Evolutionary conservation across 1,140 invertebrate genomes (phyloP).

Genomic region (Streblospio benedicti): DNA sequence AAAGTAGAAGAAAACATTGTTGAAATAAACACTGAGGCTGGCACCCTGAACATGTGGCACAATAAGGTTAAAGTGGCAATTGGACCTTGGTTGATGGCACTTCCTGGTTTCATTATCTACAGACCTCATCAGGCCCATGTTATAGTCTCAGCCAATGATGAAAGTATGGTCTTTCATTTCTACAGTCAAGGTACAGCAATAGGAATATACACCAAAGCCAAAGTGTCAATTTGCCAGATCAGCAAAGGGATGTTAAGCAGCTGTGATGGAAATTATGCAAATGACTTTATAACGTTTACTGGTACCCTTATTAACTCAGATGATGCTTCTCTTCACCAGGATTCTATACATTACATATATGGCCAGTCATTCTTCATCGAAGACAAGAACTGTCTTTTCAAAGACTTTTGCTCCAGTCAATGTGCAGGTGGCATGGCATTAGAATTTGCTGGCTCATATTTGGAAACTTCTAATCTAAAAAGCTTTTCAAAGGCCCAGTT

Average conservation of each 20-base stretch:
- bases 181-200: no score
- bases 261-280: slow-evolving; percentile 13
- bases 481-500: slow-evolving; percentile 21
- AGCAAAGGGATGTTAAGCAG: slow-evolving; percentile 19
- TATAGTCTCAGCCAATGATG: no score
- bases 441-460: slow-evolving; percentile 14
- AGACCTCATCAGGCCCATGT: no score
- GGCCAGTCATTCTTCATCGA: slow-evolving; percentile 23
- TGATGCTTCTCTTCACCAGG: slow-evolving; percentile 19
- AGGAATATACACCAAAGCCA: no score
- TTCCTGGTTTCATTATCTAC: no score
- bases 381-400: slow-evolving; percentile 12
- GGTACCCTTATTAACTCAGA: neutral
- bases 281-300: slow-evolving; percentile 23
- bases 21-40: slow-evolving; percentile 17
- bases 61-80: no score
- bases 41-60: no score
- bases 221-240: slow-evolving; percentile 18
- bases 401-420: slow-evolving; percentile 3
- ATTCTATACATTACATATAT: slow-evolving; percentile 20
- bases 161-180: no score
- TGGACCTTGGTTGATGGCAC: no score
- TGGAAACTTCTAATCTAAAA: slow-evolving; percentile 11
- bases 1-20: slow-evolving; percentile 4
- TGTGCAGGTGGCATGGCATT: slow-evolving; percentile 19